Evolutionary conservation across 2,797 vertebrate species (phyloP).

Genomic region (Tenualosa ilisha): DNA sequence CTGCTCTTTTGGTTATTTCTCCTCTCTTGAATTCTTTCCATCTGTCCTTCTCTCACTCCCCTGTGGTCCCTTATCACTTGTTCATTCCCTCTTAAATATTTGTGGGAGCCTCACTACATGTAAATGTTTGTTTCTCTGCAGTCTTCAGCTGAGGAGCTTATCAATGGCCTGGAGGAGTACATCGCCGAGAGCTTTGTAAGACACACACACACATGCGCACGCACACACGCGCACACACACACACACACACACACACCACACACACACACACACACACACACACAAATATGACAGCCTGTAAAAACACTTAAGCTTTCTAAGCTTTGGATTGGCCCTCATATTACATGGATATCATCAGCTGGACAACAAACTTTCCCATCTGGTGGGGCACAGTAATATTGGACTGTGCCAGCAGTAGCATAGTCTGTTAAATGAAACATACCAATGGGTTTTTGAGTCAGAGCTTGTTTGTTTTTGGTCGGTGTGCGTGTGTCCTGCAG

Average conservation of each 20-base stretch:
- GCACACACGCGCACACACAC: background rate
- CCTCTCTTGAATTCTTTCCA: too few relatives aligned
- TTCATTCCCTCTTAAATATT: background rate
- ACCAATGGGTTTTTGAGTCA: background rate
- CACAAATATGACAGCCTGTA: background rate
- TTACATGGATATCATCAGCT: background rate
- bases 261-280: background rate
- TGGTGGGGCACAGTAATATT: background rate
- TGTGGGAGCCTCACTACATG: background rate
- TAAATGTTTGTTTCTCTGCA: conserved; percentile 52
- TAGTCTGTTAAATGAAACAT: background rate
- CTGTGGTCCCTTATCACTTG: background rate
- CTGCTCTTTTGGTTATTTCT: background rate
- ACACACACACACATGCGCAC: conserved; percentile 37
- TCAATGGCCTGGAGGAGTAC: conserved; percentile 86
- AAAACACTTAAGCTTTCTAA: background rate
- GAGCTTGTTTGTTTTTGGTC: background rate
- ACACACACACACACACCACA: background rate
- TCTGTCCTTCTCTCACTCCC: background rate
- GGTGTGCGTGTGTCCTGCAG: conserved; percentile 59
- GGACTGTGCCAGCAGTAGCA: background rate
- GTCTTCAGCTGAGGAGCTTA: conserved; percentile 81
- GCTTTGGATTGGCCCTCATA: background rate
- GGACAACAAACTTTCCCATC: background rate
- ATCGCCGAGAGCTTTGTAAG: conserved; percentile 92